Base-by-base conservation (phyloP, 2,797 vertebrate species). In the Darevskia mixta region DNA sequence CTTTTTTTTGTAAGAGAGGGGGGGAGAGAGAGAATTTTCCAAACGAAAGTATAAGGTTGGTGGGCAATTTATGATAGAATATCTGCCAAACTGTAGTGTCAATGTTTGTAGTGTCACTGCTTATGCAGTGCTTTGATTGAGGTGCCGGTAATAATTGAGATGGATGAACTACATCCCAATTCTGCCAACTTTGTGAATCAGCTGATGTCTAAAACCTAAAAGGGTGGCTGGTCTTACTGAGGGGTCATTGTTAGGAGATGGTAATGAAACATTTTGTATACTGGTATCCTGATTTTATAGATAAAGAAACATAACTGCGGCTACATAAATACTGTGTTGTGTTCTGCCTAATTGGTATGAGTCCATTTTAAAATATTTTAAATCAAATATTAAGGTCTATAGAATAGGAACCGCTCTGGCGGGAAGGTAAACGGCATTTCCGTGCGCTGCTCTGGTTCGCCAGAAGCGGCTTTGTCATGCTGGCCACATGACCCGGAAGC, bases 11-110 rank as follows among this genome's bases (percentile, higher is more conserved):
- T 32, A 35, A 13, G 10, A 43, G 13, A 55, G 41, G 5, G 41
- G 5, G 41, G 15, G 13, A 55, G 49, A 49, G n/a, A 32, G 27
- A 85, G 49, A 61, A 45, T 55, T 80, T 88, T 77, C 23, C 20
- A 49, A 88, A 80, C 29, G 82, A 79, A 79, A 25, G n/a, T 78
- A 69, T 58, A 83, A 78, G 9, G n/a, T 79, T 88, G 80, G 69
- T 49, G 11, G 5, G n/a, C 86, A 29, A 2, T 61, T 83, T 83
- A 72, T 83, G 85, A 55, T 79, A 58, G n/a, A 10, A 9, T 20
- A 64, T 91, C 80, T 88, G 18, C 8, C 75, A 92, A 92, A 87
- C 58, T 49, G 17, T 55, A 29, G 18, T 67, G 75, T 61, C 29
- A 27, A 66, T 43, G 55, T 88, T 78, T 71, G 45, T 83, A 61